Base-by-base conservation (phyloP, 2,113 vertebrate species). In the Enhydra lutris region DNA sequence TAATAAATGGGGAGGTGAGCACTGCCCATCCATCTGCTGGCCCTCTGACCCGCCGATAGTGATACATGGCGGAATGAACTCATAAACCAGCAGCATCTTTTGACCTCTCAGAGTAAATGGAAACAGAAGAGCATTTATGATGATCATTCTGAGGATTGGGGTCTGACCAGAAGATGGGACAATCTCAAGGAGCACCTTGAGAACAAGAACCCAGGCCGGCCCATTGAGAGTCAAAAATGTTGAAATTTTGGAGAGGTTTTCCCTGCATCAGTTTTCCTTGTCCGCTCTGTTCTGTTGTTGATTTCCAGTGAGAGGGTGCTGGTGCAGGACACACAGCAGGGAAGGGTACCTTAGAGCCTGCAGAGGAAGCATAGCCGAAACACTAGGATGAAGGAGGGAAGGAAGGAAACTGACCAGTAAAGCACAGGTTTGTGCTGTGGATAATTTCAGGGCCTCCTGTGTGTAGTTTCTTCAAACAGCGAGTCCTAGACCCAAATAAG, bases 21-120 rank as follows among this genome's bases (percentile, higher is more conserved):
- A 85, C 98, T 98, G 99, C 98, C 99, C 98, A 98, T 99, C 99
- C 98, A 98, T 99, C 98, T 98, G 65, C 98, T 98, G 97, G 98
- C 98, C 98, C 73, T 78, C 98, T 98, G 98, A 98, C 97, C 98
- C 94, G 98, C 98, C 98, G 7, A 97, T 95, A 97, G 98, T 99
- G 99, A 99, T 99, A 99, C 99, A 99, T 97, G 98, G 99, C 98
- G 96, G 98, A 98, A 99, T 98, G 98, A 99, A 99, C 99, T 99
- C 99, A 99, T 99, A 99, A 99, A 99, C 98, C 98, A 99, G 98
- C 97, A 98, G 98, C 97, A 97, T 99, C 99, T 98, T 98, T 98
- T 99, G 99, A 99, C 99, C 99, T 99, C 99, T 98, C 98, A 98
- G 99, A 98, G 98, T 97, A 98, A 98, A 98, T 98, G 98, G 99